These are phyloP conservation scores for Tholera decimalis DNA, from an alignment of 2,888 invertebrate genomes.

Conservation along the genomic window DNA sequence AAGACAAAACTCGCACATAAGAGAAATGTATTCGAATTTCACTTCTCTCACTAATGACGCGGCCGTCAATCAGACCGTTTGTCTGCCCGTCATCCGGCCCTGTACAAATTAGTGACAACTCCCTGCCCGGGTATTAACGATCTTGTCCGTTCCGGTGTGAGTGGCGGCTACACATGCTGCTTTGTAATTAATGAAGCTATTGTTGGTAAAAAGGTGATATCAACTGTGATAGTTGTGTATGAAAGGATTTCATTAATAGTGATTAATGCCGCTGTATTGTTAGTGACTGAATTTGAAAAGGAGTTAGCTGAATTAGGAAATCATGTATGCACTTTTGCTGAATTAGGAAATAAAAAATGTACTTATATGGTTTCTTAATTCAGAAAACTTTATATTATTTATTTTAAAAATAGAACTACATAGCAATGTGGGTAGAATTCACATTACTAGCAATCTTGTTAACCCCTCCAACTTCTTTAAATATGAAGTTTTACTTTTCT, in stretches of 20 bases:
- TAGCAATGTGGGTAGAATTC: no score
- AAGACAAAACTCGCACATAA: slow-evolving; percentile 34
- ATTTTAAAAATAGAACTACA: no score
- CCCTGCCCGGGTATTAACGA: slow-evolving; percentile 79
- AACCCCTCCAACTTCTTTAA: no score
- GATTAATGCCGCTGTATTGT: slow-evolving; percentile 23
- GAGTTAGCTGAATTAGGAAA: no score
- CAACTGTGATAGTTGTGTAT: slow-evolving; percentile 45
- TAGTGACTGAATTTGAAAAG: no score
- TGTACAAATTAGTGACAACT: slow-evolving; percentile 85
- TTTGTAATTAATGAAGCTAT: slow-evolving; percentile 61
- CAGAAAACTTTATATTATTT: no score
- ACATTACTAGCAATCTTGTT: no score
- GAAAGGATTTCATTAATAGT: slow-evolving; percentile 54
- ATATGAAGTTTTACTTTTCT: no score
- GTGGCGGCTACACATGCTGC: slow-evolving; percentile 58
- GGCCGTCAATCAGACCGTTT: slow-evolving; percentile 85
- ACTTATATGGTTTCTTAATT: no score
- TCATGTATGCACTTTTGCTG: no score
- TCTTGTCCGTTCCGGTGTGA: slow-evolving; percentile 74
- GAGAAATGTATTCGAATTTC: slow-evolving; percentile 63
- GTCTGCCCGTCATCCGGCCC: slow-evolving; percentile 77
- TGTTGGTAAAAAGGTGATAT: slow-evolving; percentile 60
- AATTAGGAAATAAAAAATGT: no score
- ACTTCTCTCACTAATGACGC: slow-evolving; percentile 80